Evolutionary conservation across 1,140 invertebrate species (phyloP).

Genomic region (Drosophila ogumai): DNA sequence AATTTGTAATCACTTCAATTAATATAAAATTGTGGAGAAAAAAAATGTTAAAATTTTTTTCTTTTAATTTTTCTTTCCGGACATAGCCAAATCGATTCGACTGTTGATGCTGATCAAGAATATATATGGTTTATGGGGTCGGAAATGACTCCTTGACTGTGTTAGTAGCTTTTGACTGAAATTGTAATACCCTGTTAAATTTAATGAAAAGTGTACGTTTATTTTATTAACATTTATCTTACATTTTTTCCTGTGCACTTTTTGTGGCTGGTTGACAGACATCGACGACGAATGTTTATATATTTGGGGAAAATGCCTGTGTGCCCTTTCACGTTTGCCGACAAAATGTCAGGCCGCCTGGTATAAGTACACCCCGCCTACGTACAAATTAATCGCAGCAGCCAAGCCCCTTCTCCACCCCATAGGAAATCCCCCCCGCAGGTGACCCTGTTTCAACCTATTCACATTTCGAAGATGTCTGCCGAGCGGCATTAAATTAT

Average conservation of each 20-base stretch:
- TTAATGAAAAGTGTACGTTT: too few relatives aligned
- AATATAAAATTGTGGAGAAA: too few relatives aligned
- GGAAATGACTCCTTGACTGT: too few relatives aligned
- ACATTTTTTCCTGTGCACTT: neutral
- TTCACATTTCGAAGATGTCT: slow-evolving; percentile 69
- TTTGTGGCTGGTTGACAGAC: slow-evolving; percentile 16
- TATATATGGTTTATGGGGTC: too few relatives aligned
- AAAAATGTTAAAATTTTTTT: too few relatives aligned
- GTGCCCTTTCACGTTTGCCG: slow-evolving; percentile 51
- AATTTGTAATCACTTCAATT: too few relatives aligned
- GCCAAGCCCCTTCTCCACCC: neutral
- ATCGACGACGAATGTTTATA: slow-evolving; percentile 30
- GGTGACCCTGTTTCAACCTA: slow-evolving; percentile 62
- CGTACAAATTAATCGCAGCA: slow-evolving; percentile 19
- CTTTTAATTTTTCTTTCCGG: too few relatives aligned
- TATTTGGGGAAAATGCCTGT: slow-evolving; percentile 27
- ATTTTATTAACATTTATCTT: neutral
- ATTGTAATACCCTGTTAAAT: too few relatives aligned
- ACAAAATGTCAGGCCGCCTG: slow-evolving; percentile 27
- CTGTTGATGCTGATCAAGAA: too few relatives aligned
- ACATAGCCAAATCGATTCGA: too few relatives aligned
- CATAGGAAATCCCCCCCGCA: neutral
- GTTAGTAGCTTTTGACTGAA: too few relatives aligned
- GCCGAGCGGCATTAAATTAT: slow-evolving; percentile 63
- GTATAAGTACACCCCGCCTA: slow-evolving; percentile 6